Conservation (phyloP, 2,797 vertebrate genomes). For the Stomatorhinus walkeri region DNA sequence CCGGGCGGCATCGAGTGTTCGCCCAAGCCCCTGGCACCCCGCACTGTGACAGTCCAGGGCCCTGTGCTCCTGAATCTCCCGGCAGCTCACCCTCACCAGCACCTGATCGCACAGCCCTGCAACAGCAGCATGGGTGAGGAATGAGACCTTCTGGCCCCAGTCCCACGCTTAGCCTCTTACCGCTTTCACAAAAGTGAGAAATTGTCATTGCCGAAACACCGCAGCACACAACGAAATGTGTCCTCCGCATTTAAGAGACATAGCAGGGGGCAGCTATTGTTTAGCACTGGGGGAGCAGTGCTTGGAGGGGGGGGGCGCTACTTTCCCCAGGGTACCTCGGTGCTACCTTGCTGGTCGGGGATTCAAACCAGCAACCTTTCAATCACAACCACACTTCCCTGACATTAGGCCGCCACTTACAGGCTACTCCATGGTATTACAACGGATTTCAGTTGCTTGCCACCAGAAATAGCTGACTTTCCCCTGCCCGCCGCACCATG, state of each 20-base stretch:
- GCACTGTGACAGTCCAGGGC: background rate
- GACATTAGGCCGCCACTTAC: background rate
- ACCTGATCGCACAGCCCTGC: background rate
- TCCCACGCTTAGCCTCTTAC: background rate
- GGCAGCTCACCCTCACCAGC: constrained; percentile 14
- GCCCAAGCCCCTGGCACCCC: background rate
- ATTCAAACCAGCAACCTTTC: background rate
- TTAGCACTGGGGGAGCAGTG: background rate
- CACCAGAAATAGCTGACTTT: background rate
- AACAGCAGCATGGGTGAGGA: constrained; percentile 40
- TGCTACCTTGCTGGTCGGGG: background rate
- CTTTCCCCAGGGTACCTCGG: background rate
- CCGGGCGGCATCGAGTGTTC: constrained; percentile 24
- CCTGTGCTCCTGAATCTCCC: background rate
- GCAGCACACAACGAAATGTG: background rate
- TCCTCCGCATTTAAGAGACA: background rate
- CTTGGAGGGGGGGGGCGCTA: background rate
- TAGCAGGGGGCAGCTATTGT: background rate
- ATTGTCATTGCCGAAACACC: background rate
- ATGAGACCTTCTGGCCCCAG: background rate
- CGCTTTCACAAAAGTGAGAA: background rate
- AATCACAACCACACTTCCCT: background rate
- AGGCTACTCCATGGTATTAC: background rate
- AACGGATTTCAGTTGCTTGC: background rate
- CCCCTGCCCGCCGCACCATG: background rate